These are phyloP conservation scores for Torymus tubicola DNA, from an alignment of 2,888 invertebrate species.

Conservation along the genomic window DNA sequence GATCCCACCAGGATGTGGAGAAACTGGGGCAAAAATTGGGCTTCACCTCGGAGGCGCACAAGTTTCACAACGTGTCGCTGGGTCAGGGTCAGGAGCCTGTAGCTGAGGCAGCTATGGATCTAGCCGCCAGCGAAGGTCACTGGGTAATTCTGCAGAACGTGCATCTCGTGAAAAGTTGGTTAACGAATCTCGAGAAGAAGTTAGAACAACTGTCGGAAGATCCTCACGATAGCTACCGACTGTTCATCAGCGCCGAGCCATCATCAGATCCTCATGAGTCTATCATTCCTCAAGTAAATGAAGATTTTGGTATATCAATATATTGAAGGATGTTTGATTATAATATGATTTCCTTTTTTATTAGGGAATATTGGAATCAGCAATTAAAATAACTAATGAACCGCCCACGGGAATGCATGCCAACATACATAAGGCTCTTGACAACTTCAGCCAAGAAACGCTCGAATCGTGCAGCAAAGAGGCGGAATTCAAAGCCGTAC, in stretches of 20 bases:
- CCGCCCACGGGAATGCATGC: constrained; percentile 97
- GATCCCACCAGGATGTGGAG: constrained; percentile 85
- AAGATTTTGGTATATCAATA: background rate
- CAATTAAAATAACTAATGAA: constrained; percentile 97
- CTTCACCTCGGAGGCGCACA: constrained; percentile 86
- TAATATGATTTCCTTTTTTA: background rate
- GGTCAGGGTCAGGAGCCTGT: constrained; percentile 97
- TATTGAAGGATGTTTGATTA: background rate
- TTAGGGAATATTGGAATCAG: constrained; percentile 93
- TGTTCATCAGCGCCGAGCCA: constrained; percentile 94
- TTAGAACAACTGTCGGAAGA: constrained; percentile 89
- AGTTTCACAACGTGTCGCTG: constrained; percentile 94
- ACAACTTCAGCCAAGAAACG: constrained; percentile 94
- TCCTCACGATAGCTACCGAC: constrained; percentile 76
- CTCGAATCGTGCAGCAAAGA: constrained; percentile 95
- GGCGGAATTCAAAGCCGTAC: constrained; percentile 92
- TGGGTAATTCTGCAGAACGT: constrained; percentile 97
- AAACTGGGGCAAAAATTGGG: constrained; percentile 88
- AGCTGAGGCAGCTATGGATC: constrained; percentile 91
- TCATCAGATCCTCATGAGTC: constrained; percentile 82
- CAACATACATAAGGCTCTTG: constrained; percentile 94
- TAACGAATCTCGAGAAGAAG: constrained; percentile 92
- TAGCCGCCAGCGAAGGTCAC: constrained; percentile 85
- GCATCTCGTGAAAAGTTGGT: constrained; percentile 93
- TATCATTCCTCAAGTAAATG: constrained; percentile 79